Conservation (phyloP, 2,888 invertebrate genomes). For the Brachynemurus nebulosus region DNA sequence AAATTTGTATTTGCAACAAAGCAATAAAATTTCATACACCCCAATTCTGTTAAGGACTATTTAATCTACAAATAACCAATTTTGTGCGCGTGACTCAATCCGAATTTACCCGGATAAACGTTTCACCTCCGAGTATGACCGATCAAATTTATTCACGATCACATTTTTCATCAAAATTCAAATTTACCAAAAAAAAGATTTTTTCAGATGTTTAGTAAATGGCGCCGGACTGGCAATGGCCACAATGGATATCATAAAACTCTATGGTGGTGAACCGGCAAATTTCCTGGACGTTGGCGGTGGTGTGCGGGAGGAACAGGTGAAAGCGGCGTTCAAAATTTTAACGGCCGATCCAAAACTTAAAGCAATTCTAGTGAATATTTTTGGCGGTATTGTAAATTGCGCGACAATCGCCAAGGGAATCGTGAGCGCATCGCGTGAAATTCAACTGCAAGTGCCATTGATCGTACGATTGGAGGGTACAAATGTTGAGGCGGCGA, state of each 20-base stretch:
- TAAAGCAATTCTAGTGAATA: constrained; percentile 91
- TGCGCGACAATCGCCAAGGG: constrained; percentile 95
- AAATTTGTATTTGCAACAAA: no score
- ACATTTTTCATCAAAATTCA: neutral
- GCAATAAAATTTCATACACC: no score
- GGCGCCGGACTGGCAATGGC: constrained; percentile 99
- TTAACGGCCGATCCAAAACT: constrained; percentile 79
- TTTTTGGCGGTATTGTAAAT: constrained; percentile 98
- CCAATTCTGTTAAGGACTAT: no score
- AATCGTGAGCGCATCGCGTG: constrained; percentile 76
- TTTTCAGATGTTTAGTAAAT: constrained; percentile 64
- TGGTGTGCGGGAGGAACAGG: constrained; percentile 87
- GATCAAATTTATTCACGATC: no score
- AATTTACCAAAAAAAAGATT: neutral
- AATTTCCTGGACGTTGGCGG: constrained; percentile 99
- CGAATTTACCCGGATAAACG: no score
- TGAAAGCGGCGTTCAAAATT: constrained; percentile 82
- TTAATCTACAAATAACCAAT: no score
- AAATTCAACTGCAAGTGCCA: constrained; percentile 68
- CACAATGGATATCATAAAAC: constrained; percentile 97
- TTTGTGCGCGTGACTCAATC: no score
- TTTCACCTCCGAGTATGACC: no score
- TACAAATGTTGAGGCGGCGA: constrained; percentile 78
- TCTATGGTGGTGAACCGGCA: constrained; percentile 92
- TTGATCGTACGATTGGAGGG: constrained; percentile 92